These are phyloP conservation scores for Ochropleura plecta DNA, from an alignment of 2,888 invertebrate species.

Conservation along the genomic window DNA sequence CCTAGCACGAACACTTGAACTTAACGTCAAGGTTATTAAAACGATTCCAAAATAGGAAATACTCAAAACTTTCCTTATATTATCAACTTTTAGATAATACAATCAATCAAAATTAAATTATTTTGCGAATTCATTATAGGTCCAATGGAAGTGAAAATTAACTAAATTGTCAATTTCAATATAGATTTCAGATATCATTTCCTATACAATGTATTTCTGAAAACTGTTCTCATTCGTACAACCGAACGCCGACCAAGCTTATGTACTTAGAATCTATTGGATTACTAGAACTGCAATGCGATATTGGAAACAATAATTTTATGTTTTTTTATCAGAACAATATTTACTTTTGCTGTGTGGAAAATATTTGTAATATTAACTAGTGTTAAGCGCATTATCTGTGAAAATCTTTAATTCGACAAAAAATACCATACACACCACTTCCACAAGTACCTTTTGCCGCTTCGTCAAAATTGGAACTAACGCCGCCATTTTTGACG, in stretches of 20 bases:
- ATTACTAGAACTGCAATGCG: conserved; percentile 49
- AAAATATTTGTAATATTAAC: conserved; percentile 11
- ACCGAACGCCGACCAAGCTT: conserved; percentile 37
- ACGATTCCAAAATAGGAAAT: background rate
- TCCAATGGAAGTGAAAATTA: background rate
- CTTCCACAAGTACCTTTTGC: too few relatives aligned
- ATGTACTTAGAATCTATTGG: conserved; percentile 44
- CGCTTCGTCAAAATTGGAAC: background rate
- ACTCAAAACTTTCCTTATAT: background rate
- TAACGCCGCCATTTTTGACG: background rate
- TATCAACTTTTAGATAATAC: background rate
- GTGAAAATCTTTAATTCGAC: background rate
- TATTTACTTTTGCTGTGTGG: conserved; percentile 22
- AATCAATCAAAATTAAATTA: background rate
- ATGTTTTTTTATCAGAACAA: conserved; percentile 40
- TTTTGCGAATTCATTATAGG: background rate
- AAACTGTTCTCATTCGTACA: conserved; percentile 21
- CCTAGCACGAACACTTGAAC: too few relatives aligned
- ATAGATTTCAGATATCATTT: background rate
- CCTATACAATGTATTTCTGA: conserved; percentile 20
- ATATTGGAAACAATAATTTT: conserved; percentile 48
- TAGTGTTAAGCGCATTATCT: background rate
- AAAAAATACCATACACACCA: background rate
- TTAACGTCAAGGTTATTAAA: background rate
- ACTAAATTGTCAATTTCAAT: background rate